These are phyloP conservation scores for Notarius quadriscutis DNA, from an alignment of 2,113 vertebrate genomes.

Conservation along the genomic window DNA sequence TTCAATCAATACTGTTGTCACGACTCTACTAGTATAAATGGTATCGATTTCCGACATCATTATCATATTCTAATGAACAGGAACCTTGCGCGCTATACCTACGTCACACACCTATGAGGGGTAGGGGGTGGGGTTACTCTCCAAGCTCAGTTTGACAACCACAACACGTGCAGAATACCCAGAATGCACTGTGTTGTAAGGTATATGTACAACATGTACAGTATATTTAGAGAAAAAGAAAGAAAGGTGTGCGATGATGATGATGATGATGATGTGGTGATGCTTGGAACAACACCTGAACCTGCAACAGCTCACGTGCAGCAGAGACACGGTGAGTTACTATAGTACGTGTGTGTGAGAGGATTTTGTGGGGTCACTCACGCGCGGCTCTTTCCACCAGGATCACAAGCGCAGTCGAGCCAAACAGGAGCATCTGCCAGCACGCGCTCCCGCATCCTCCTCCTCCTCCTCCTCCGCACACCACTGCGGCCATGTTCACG, in stretches of 20 bases:
- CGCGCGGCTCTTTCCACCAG: constrained; percentile 73
- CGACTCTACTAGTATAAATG: background rate
- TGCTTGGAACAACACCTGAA: background rate
- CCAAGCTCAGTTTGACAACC: background rate
- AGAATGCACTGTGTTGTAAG: background rate
- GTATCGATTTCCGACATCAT: background rate
- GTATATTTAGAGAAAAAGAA: too few species aligned
- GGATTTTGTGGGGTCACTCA: constrained; percentile 65
- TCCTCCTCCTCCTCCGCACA: constrained; percentile 56
- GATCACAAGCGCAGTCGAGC: constrained; percentile 72
- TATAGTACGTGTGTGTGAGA: background rate
- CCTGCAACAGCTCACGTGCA: background rate
- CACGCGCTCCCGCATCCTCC: constrained; percentile 70
- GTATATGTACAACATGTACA: background rate
- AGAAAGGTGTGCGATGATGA: background rate
- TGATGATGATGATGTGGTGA: background rate
- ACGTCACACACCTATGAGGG: background rate
- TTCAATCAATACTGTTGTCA: background rate
- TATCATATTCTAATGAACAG: background rate
- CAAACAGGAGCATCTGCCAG: constrained; percentile 74
- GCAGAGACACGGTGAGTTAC: background rate
- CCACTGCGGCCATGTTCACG: constrained; percentile 41
- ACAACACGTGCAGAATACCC: background rate
- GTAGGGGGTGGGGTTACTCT: background rate
- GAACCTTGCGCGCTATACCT: too few species aligned